A percentile compares a stretch with the other conserved stretches of the same genome.
Conservation (phyloP, 2,797 vertebrate species). For the Acrossocheilus wenchowensis region DNA sequence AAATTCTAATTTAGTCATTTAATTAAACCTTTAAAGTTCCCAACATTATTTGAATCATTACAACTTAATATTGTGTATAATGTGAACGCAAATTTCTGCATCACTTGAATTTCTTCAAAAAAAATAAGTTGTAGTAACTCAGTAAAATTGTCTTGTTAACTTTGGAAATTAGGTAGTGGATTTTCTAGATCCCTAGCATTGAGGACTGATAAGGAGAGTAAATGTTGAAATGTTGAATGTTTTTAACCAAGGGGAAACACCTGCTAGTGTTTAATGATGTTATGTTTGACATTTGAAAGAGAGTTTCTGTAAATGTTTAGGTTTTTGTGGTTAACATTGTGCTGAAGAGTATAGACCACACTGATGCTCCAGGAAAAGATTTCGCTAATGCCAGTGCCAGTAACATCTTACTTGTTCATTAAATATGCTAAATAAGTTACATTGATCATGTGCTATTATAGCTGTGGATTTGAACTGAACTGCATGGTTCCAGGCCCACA, state of each 20-base stretch:
- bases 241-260: not conserved
- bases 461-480: not conserved
- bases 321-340: not conserved
- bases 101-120: too few relatives aligned
- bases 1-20: too few relatives aligned
- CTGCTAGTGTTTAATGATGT: not conserved
- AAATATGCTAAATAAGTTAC: not conserved
- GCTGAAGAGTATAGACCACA: not conserved
- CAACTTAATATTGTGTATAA: too few relatives aligned
- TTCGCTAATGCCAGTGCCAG: not conserved
- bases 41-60: too few relatives aligned
- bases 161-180: too few relatives aligned
- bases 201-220: too few relatives aligned
- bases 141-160: too few relatives aligned
- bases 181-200: too few relatives aligned
- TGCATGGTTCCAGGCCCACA: not conserved
- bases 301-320: not conserved
- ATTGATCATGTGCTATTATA: not conserved
- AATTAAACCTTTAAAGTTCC: too few relatives aligned
- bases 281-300: not conserved
- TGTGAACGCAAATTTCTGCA: too few relatives aligned
- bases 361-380: not conserved
- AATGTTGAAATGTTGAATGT: too few relatives aligned
- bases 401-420: not conserved
- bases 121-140: too few relatives aligned